Base-by-base conservation (phyloP, 2,888 invertebrate species). In the Mythimna impura region DNA sequence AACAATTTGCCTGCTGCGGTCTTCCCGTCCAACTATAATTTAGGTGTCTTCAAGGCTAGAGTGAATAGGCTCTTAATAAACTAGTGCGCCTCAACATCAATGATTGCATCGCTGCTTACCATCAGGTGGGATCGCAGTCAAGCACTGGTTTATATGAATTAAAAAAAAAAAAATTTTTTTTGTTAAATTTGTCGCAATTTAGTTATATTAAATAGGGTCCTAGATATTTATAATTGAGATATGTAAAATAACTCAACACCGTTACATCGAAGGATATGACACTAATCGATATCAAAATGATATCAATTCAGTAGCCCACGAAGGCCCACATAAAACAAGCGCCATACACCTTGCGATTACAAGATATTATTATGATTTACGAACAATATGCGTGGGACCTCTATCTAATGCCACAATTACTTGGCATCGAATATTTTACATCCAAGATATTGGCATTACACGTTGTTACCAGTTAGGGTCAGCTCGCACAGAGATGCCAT, bases 351-450 rank as follows among this genome's bases (percentile, higher is more conserved):
- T 64, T 40, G 65, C 40, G 20, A 36, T 67, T 65, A 60, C 61
- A 57, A 30, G 20, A 20, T 40, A 66, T 47, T 69, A 80, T 47
- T 62, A 69, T 83, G 71, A 80, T 69, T 83, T 81, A 83, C 64
- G 47, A 47, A 68, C 65, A 62, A 30, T 63, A 82, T 73, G 81
- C 81, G 84, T 83, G 77, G 84, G 81, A 76, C 71, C 71, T 63
- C 47, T 50, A 64, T 60, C 65, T 60, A 61, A 52, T 50, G n/a
- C 30, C 64, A 71, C 66, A 68, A 83, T 83, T 83, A 83, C 47
- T 69, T 54, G 43, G 9, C 64, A 65, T 67, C 67, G 43, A 80
- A 72, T 76, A 71, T 70, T 66, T 65, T 70, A 30, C 20, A 61
- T n/a, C 34, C n/a, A 61, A 78, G 67, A 50, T 73, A 81, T 78